Evolutionary conservation across 2,888 invertebrate genomes (phyloP).

Genomic region (Serrognathus titanus): DNA sequence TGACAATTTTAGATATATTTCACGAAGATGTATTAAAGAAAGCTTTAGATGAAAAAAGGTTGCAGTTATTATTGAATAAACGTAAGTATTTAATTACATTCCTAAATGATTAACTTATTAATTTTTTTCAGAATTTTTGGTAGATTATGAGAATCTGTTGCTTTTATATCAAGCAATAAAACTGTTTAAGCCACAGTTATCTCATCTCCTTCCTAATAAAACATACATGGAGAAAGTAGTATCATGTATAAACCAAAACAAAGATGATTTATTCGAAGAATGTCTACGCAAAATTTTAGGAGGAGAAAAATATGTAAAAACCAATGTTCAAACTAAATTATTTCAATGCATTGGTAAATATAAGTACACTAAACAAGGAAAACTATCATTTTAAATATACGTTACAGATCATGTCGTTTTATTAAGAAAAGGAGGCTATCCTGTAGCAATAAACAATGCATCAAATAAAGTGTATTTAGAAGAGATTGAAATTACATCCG

Average conservation of each 20-base stretch:
- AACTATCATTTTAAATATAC: constrained; percentile 6
- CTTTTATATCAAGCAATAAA: constrained; percentile 55
- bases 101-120: constrained; percentile 7
- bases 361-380: background rate
- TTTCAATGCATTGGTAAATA: constrained; percentile 41
- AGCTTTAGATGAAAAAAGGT: constrained; percentile 49
- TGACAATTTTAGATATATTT: constrained; percentile 59
- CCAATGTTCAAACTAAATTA: constrained; percentile 52
- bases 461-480: constrained; percentile 44
- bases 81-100: constrained; percentile 26
- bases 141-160: constrained; percentile 44
- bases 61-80: too few relatives aligned
- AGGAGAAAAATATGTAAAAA: constrained; percentile 54
- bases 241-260: constrained; percentile 38
- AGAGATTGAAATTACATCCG: constrained; percentile 45
- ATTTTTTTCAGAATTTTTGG: constrained; percentile 15
- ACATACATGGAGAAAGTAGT: constrained; percentile 46
- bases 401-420: constrained; percentile 54
- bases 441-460: constrained; percentile 44
- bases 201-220: constrained; percentile 46
- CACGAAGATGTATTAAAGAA: constrained; percentile 53
- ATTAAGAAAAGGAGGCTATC: constrained; percentile 54
- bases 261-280: constrained; percentile 49
- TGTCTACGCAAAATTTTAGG: constrained; percentile 57
- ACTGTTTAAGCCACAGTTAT: constrained; percentile 36